These are phyloP conservation scores for Tursiops truncatus DNA, from an alignment of 2,113 vertebrate species.

Conservation along the genomic window DNA sequence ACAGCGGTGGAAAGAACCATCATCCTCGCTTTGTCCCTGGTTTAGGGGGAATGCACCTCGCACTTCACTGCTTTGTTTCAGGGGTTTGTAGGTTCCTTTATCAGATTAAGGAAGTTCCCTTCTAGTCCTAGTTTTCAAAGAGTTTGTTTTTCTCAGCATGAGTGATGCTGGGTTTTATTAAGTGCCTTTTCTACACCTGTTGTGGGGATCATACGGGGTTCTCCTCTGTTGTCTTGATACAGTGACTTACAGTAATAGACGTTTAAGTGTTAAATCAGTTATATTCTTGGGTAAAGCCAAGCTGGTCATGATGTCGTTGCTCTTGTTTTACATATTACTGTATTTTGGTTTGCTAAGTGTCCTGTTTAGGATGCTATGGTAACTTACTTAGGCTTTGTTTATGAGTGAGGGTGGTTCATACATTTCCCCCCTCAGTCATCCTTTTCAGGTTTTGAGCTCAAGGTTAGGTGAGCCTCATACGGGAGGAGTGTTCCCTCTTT, in stretches of 20 bases:
- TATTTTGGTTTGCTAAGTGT: background rate
- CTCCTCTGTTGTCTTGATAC: background rate
- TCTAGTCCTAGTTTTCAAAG: background rate
- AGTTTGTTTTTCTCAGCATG: background rate
- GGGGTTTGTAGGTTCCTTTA: background rate
- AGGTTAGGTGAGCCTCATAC: background rate
- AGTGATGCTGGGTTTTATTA: background rate
- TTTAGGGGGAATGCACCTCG: background rate
- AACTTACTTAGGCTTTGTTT: background rate
- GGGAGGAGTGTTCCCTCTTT: background rate
- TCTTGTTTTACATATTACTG: no score
- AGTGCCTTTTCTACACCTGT: background rate
- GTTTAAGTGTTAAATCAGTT: no score
- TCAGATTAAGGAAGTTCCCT: background rate
- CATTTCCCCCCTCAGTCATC: background rate
- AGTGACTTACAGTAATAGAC: background rate
- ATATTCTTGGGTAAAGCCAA: background rate
- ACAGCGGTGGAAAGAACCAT: fast-evolving
- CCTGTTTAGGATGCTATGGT: background rate
- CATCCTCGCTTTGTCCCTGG: fast-evolving
- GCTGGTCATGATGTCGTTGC: background rate
- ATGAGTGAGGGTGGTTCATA: background rate
- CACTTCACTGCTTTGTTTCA: background rate
- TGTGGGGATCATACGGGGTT: background rate
- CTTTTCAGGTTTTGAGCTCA: background rate